Base-by-base conservation (phyloP, 2,113 vertebrate species). In the Caretta caretta region DNA sequence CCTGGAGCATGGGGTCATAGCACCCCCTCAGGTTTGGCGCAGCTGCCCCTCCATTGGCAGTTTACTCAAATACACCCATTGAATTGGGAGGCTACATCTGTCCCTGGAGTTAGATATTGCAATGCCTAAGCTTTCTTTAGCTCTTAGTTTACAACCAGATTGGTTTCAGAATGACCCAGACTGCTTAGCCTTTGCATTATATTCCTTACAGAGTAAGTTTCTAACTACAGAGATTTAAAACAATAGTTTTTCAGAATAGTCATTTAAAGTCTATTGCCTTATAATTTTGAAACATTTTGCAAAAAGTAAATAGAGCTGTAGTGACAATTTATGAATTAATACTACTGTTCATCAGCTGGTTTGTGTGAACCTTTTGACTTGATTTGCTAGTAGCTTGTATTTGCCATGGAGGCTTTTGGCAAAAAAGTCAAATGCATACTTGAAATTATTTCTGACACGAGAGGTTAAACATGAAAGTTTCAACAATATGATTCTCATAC, bases 311-410 rank as follows among this genome's bases (percentile, higher is more conserved):
- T 0, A 4, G 69, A 91, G 29, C 86, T 80, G 79, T 27, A 82
- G 11, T 80, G 85, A 65, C 53, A 94, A 56, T 93, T 0, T 90
- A 49, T 93, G 38, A 94, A 90, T 95, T 96, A 92, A 46, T 53
- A 79, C 46, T 87, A 65, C 42, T 83, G 83, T 94, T 81, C 53
- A 93, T 96, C 93, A 95, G 89, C 83, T 88, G 89, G 75, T 88
- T 87, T 72, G 79, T 92, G 89, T 90, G 96, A 92, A 97, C 97
- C 95, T 86, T 79, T 81, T 85, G 95, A 96, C 90, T 96, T 96
- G 93, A 97, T 97, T 97, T 95, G 90, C 95, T 95, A 96, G 94
- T 96, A 92, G 96, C 96, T 97, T 95, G 78, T 97, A 17, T 95
- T 92, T 96, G 85, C 90, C 75, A 83, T 14, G 10, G 87, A 91